These are phyloP conservation scores for Nasonovia ribisnigri DNA, from an alignment of 2,888 invertebrate genomes.

Conservation along the genomic window DNA sequence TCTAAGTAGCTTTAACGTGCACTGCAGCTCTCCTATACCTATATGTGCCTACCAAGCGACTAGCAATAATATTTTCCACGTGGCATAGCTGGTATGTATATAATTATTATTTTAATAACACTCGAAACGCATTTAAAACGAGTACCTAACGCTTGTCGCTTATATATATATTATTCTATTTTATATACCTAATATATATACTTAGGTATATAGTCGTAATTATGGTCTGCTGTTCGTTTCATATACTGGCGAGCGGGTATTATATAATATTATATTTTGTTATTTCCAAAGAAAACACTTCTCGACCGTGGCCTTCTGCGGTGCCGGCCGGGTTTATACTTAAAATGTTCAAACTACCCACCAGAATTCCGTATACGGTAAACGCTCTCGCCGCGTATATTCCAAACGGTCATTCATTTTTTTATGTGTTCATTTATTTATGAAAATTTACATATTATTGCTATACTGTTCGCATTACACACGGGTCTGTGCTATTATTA, in stretches of 20 bases:
- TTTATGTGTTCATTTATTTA: slow-evolving; percentile 18
- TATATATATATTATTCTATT: no score
- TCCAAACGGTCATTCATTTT: not conserved
- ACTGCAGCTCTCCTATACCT: not conserved
- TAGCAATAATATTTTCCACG: not conserved
- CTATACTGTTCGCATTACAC: not conserved
- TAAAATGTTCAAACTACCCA: not conserved
- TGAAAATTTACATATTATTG: slow-evolving; percentile 32
- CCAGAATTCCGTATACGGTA: not conserved
- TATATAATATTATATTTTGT: not conserved
- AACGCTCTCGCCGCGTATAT: not conserved
- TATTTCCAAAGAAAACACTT: not conserved
- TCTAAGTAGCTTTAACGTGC: not conserved
- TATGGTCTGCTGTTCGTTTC: not conserved
- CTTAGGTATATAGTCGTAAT: no score
- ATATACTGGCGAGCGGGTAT: not conserved
- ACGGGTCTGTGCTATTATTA: not conserved
- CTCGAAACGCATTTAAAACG: not conserved
- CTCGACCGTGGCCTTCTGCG: not conserved
- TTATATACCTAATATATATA: no score
- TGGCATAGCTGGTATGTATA: not conserved
- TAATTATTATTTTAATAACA: not conserved
- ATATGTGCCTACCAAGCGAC: not conserved
- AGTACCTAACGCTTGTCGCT: no score
- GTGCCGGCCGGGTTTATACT: not conserved